These are phyloP conservation scores for Nemoura dubitans DNA, from an alignment of 2,888 invertebrate species.

Conservation along the genomic window DNA sequence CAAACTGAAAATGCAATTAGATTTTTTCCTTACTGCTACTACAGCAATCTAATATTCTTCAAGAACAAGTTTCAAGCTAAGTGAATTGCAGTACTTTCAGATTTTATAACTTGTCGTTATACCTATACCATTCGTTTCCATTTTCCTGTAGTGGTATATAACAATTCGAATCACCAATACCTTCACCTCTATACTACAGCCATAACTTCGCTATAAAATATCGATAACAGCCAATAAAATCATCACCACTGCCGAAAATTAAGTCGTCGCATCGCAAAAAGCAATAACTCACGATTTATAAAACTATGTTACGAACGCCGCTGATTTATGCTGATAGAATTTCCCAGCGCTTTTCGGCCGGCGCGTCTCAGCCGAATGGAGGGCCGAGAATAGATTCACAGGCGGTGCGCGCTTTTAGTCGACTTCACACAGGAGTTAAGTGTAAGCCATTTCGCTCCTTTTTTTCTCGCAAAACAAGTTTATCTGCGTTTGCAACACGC, in stretches of 20 bases:
- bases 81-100: background rate
- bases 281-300: background rate
- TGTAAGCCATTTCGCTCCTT: conserved; percentile 21
- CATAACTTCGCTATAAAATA: background rate
- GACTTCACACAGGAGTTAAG: conserved; percentile 15
- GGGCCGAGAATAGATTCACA: background rate
- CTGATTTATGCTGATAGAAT: background rate
- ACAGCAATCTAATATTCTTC: background rate
- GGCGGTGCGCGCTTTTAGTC: background rate
- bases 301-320: background rate
- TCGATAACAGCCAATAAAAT: background rate
- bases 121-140: background rate
- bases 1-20: background rate
- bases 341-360: background rate
- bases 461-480: conserved; percentile 15
- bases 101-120: background rate
- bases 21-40: background rate
- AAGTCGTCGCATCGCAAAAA: background rate
- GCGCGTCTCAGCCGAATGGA: background rate
- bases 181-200: too few relatives aligned
- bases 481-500: conserved; percentile 31
- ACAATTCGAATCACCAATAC: background rate
- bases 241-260: background rate
- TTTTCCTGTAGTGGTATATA: background rate
- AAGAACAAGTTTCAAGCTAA: conserved; percentile 3